Evolutionary conservation across 2,113 vertebrate genomes (phyloP).

Genomic region (Protomyctophum bolini): DNA sequence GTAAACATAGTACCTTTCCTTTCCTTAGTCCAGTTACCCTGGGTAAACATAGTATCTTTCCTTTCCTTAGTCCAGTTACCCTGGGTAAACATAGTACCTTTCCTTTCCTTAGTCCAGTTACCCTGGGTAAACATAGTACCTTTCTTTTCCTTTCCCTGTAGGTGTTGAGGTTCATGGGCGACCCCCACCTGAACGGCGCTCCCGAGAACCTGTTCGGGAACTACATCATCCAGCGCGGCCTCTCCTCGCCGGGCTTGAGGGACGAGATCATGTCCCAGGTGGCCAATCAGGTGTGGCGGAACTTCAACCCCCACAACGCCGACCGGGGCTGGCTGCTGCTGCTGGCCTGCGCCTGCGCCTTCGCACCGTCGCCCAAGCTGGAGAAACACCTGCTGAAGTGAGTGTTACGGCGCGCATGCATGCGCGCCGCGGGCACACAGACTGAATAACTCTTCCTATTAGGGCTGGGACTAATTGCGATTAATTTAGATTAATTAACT

Average conservation of each 20-base stretch:
- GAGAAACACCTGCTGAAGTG: slow-evolving; percentile 96
- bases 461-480: no score
- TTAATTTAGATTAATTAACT: no score
- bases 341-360: slow-evolving; percentile 87
- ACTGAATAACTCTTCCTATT: no score
- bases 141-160: no score
- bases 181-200: slow-evolving; percentile 86
- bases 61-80: no score
- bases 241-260: slow-evolving; percentile 79
- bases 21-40: no score
- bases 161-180: slow-evolving; percentile 97
- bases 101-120: no score
- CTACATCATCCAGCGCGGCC: slow-evolving; percentile 92
- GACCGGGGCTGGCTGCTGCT: slow-evolving; percentile 94
- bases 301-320: slow-evolving; percentile 85
- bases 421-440: background rate
- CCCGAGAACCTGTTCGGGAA: slow-evolving; percentile 93
- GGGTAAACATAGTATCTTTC: no score
- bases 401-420: slow-evolving; percentile 56
- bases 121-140: no score
- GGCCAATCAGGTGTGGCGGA: slow-evolving; percentile 95
- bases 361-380: slow-evolving; percentile 83
- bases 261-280: slow-evolving; percentile 93
- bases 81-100: no score
- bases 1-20: no score